Percentiles rank a stretch among this genome's conserved stretches.
phyloP scores from a whole-genome alignment of 1,140 invertebrate genomes.

The Nomia melanderi region DNA sequence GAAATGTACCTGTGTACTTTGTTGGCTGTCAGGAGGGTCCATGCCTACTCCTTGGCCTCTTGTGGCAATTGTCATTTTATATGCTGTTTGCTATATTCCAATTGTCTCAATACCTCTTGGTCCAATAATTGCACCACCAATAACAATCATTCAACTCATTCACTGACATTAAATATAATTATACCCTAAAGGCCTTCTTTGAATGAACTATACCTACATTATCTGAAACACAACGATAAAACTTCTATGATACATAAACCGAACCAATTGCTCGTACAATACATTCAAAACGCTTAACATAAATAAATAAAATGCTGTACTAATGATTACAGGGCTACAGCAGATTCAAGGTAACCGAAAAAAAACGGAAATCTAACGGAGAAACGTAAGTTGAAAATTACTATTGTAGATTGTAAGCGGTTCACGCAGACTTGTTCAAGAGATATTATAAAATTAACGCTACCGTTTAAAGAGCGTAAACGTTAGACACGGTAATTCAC shows the following conservation, averaged over 20 bases:
- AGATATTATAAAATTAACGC: neutral
- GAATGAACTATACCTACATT: slow-evolving; percentile 80
- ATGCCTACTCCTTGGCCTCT: slow-evolving; percentile 83
- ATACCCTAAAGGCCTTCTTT: slow-evolving; percentile 78
- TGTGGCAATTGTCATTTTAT: slow-evolving; percentile 84
- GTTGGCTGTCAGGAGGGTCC: slow-evolving; percentile 82
- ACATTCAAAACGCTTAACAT: neutral
- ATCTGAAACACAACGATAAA: slow-evolving; percentile 73
- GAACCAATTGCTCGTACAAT: neutral
- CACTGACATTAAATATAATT: slow-evolving; percentile 80
- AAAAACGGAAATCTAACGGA: neutral
- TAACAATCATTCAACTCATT: slow-evolving; percentile 77
- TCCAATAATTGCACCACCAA: slow-evolving; percentile 73
- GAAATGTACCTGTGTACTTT: slow-evolving; percentile 80
- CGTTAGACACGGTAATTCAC: neutral
- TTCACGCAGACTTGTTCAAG: too few species aligned
- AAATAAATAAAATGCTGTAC: neutral
- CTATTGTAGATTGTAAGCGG: neutral
- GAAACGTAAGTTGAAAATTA: neutral
- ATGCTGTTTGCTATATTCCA: slow-evolving; percentile 58
- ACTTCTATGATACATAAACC: neutral
- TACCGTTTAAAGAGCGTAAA: neutral
- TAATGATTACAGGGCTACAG: neutral
- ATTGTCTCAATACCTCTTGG: slow-evolving; percentile 68
- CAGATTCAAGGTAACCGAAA: neutral